Conservation (phyloP, 1,140 invertebrate genomes). For the Pseudomyrmex gracilis region DNA sequence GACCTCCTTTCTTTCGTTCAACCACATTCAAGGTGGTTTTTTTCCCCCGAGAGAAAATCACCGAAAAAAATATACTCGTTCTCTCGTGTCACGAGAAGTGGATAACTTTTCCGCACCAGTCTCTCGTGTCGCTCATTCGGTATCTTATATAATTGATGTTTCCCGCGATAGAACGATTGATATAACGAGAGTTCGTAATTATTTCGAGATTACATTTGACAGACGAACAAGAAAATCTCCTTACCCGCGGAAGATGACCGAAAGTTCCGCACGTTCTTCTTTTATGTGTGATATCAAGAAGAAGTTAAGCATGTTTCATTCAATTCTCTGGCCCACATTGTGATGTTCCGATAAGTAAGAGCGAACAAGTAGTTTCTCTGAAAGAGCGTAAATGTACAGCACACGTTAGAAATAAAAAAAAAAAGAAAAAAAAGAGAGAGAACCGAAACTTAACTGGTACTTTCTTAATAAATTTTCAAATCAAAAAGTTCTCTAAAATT, state of each 20-base stretch:
- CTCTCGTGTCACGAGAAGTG: slow-evolving; percentile 23
- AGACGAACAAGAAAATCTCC: slow-evolving; percentile 17
- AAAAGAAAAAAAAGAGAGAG: no score
- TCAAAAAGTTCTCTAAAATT: no score
- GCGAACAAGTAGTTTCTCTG: background rate
- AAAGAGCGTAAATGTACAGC: no score
- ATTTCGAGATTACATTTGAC: background rate
- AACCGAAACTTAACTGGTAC: no score
- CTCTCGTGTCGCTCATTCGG: no score
- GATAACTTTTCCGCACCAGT: background rate
- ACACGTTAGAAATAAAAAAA: no score
- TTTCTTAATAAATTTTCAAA: no score
- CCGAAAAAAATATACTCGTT: slow-evolving; percentile 58
- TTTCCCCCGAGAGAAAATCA: slow-evolving; percentile 60
- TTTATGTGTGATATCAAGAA: slow-evolving; percentile 16
- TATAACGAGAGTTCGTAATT: no score
- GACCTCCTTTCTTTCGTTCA: slow-evolving; percentile 56
- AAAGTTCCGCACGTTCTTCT: slow-evolving; percentile 10
- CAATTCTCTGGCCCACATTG: background rate
- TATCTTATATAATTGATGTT: no score
- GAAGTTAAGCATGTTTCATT: slow-evolving; percentile 4
- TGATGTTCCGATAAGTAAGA: background rate
- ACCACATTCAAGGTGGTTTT: slow-evolving; percentile 46
- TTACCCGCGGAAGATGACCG: background rate
- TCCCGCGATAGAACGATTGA: no score